Evolutionary conservation across 2,797 vertebrate species (phyloP), one percentile per base, ranked within the genome.

Genomic region (Tadarida brasiliensis): DNA sequence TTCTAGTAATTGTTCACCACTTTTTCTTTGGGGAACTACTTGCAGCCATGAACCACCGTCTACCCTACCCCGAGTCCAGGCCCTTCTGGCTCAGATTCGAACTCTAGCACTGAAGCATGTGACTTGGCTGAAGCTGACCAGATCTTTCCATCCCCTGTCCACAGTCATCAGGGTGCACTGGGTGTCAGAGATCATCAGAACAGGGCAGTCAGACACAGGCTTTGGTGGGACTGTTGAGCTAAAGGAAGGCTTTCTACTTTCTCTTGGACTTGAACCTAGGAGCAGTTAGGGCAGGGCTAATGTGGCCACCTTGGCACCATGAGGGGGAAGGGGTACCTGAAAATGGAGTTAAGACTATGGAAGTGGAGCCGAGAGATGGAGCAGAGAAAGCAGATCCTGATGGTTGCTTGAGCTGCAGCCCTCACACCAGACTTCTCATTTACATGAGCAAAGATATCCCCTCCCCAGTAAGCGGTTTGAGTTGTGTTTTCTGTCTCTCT

Each of bases 401-500:
- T 74, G 76, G 57, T 17, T 33, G 12, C 67, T 33, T 92, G 65
- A 70, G 22, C 7, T 47, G 9, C 56, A 67, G 44, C 65, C n/a
- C 4, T 9, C 4, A 63, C 20, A 11, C 8, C 8, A 5, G 49
- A 39, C 54, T 93, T 89, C 73, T 78, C 39, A 63, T 33, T 67
- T 35, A 33, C 1, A 0, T 26, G 9, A 86, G 35, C 20, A 7
- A 77, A 83, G 56, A 44, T 8, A 2, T 61, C 30, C 12, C 57
- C 47, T 94, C 1, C 44, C 17, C 68, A 35, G 24, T 3, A 78
- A 77, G 65, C 78, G 39, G n/a, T 24, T 28, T 63, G 24, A 77
- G 39, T n/a, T 93, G 30, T 54, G 76, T 74, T 87, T 90, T 88
- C 47, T 65, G 24, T 78, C 22, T 33, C 30, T 90, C 22, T 92